Evolutionary conservation across 2,888 invertebrate species (phyloP), one percentile per base, ranked within the genome.

Genomic region (Proisotoma minuta): DNA sequence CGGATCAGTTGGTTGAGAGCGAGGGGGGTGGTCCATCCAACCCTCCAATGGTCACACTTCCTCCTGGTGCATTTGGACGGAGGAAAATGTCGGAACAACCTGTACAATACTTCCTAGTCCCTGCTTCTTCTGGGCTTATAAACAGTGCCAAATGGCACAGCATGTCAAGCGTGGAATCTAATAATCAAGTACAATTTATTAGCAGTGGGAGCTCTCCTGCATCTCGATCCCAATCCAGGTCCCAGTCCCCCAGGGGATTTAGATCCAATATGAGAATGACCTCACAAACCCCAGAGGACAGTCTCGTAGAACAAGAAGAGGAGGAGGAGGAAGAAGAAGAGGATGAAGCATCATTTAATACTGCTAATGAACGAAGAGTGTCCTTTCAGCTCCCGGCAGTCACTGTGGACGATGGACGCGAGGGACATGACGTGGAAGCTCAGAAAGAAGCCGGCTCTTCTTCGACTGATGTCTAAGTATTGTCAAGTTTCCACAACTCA

Each of bases 71-170:
- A 47, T 66, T 60, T 54, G 65, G 64, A 23, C 34, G 69, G n/a
- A 62, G 73, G 43, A 73, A 73, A 64, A 65, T 71, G 68, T 71
- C 71, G 4, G 73, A 73, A 47, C 71, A 73, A 50, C 73, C 73
- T n/a, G 63, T 68, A 3, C 66, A 71, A 34, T 65, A 67, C 40
- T 70, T 67, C 59, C 65, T 71, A 4, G 64, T 71, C 3, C 69
- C 73, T 8, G 63, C 62, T 3, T 59, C 66, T 18, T 63, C 57
- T 12, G 62, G 67, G 22, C 52, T 68, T n/a, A 57, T 63, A 23
- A 67, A 58, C 53, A 60, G 63, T 57, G 63, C 68, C 23, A 71
- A 71, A 50, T 73, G 73, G 73, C 68, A 70, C 28, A 70, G 69
- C 50, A 71, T 71, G 72, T 63, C 67, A 43, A 64, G 65, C 47